Base-by-base conservation (phyloP, 2,797 vertebrate species). In the Picus viridis region DNA sequence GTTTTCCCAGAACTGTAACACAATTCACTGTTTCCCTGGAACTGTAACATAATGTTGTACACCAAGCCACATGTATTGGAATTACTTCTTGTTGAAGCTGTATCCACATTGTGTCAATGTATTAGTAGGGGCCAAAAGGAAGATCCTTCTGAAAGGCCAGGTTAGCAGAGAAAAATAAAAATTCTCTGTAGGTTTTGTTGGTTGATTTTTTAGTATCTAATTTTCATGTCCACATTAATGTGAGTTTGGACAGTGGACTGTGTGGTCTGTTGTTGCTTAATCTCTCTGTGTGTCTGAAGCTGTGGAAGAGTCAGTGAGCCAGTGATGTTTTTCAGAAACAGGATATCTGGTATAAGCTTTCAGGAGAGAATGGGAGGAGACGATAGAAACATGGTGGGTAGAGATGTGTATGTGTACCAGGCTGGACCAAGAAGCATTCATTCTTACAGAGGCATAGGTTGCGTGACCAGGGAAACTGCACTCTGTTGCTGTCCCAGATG, bases 341-440 rank as follows among this genome's bases (percentile, higher is more conserved):
- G 0, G 2, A 4, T 51, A 2, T 12, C 45, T 70, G 56, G 13
- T 41, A 2, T 22, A 13, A 51, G 18, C 43, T 32, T 57, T 27
- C 14, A 17, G 62, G 54, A 47, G 54, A 19, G 76, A 39, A 7
- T 4, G 39, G 16, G 49, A 63, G 75, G 61, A 43, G 57, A 6
- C 13, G 5, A 6, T 8, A n/a, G 32, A 4, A 32, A 1, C 0
- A 0, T 13, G 61, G 10, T 63, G 39, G 24, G 17, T 27, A 27
- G 53, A 32, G n/a, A 12, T 29, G 18, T 24, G 8, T 32, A 3
- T 2, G 2, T 65, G 13, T 77, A 13, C 34, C 26, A 13, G 24
- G 13, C 26, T 70, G 79, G 39, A 41, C 47, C 30, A 24, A 32
- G 41, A n/a, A n/a, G 26, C 56, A 43, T 69, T 5, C 7, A 27